These are phyloP conservation scores for Poecile atricapillus DNA, from an alignment of 2,113 vertebrate genomes.

Conservation along the genomic window DNA sequence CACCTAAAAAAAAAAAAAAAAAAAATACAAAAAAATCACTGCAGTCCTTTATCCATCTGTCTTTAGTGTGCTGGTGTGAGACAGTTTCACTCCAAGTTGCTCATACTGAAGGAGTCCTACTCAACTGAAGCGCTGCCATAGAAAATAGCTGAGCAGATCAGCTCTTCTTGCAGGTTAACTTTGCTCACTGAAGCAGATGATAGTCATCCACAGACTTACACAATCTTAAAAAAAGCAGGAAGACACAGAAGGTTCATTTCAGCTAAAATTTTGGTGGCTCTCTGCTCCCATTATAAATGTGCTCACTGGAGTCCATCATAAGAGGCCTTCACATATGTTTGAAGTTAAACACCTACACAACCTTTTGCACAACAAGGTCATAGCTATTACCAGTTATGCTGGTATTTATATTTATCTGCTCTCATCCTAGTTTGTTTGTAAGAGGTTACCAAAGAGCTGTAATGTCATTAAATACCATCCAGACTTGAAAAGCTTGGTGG, in stretches of 20 bases:
- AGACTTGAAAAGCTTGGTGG: neutral
- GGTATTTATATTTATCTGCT: neutral
- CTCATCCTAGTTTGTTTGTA: neutral
- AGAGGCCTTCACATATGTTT: neutral
- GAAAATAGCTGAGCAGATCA: neutral
- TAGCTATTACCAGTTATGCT: neutral
- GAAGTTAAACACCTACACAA: neutral
- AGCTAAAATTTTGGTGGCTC: neutral
- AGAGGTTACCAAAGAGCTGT: neutral
- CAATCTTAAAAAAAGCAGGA: neutral
- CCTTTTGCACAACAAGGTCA: neutral
- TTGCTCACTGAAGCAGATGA: neutral
- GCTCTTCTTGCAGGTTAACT: neutral
- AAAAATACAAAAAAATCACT: neutral
- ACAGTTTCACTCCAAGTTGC: neutral
- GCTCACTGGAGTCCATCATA: neutral
- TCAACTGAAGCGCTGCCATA: neutral
- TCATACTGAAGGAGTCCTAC: neutral
- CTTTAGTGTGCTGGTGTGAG: neutral
- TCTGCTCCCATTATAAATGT: neutral
- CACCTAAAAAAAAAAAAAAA: neutral
- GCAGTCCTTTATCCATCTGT: slow-evolving; percentile 4
- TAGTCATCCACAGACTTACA: neutral
- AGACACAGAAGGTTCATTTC: neutral
- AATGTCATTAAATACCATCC: neutral